phyloP scores from a whole-genome alignment of 2,797 vertebrate genomes.

The Chelon labrosus region DNA sequence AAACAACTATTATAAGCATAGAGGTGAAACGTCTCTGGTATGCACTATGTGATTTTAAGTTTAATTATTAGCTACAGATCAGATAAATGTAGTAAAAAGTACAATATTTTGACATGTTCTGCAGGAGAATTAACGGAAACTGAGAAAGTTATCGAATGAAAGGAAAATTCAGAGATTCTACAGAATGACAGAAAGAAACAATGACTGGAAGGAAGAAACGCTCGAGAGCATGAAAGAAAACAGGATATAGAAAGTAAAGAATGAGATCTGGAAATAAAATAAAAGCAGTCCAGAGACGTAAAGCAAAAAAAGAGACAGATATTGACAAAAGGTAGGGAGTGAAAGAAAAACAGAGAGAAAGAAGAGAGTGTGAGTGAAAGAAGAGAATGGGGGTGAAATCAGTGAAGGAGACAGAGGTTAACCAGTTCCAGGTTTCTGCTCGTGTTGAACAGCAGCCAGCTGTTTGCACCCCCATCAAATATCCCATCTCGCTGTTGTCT shows the following conservation, averaged over 20 bases:
- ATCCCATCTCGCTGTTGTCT: slow-evolving; percentile 41
- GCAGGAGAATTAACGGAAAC: no score
- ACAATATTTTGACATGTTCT: no score
- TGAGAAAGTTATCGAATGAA: not conserved
- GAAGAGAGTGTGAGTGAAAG: slow-evolving; percentile 6
- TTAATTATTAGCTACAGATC: no score
- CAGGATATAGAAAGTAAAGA: slow-evolving; percentile 54
- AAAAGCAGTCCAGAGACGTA: slow-evolving; percentile 12
- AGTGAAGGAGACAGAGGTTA: slow-evolving; percentile 65
- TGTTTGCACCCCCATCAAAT: slow-evolving; percentile 58
- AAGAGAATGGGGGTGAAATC: slow-evolving; percentile 37
- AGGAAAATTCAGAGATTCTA: not conserved
- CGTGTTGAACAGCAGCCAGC: slow-evolving; percentile 68
- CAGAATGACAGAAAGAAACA: not conserved
- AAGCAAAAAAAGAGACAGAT: slow-evolving; percentile 78
- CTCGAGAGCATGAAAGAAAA: not conserved
- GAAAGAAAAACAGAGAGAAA: slow-evolving; percentile 46
- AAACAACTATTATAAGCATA: no score
- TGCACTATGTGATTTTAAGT: no score
- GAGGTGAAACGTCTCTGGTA: no score
- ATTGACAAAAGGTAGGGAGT: slow-evolving; percentile 76
- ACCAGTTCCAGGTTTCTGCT: slow-evolving; percentile 71
- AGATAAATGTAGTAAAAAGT: no score
- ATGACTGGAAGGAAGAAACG: not conserved
- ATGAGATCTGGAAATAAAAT: slow-evolving; percentile 8